A percentile compares a stretch with the other conserved stretches of the same genome.
Conservation (phyloP, 2,797 vertebrate species). For the Phoxinus dragarum region DNA sequence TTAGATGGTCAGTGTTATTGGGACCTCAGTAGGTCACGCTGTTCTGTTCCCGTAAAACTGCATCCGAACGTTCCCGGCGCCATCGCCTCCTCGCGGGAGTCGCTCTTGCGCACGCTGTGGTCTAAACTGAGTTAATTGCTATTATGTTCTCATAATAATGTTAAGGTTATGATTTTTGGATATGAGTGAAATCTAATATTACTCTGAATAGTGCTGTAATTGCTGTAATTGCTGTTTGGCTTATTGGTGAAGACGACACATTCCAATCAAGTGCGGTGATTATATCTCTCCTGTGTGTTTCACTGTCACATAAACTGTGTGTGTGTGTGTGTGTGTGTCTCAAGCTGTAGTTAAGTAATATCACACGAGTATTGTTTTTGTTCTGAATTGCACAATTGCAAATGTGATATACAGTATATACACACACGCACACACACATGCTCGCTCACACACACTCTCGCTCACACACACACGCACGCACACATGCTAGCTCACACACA, state of each 20-base stretch:
- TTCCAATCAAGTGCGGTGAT: slow-evolving; percentile 8
- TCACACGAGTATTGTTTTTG: too few species aligned
- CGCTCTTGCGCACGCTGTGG: not conserved
- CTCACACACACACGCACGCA: too few species aligned
- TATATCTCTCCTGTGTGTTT: not conserved
- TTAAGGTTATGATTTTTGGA: not conserved
- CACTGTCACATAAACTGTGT: not conserved
- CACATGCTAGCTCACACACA: too few species aligned
- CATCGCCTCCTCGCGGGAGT: not conserved
- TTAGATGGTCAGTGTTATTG: too few species aligned
- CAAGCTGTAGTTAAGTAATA: too few species aligned
- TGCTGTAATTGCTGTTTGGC: not conserved
- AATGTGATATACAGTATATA: too few species aligned
- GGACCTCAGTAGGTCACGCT: not conserved
- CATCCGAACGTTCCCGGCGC: not conserved
- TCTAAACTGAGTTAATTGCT: not conserved
- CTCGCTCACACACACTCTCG: too few species aligned
- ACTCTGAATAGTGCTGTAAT: not conserved
- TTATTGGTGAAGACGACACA: not conserved
- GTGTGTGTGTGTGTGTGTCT: not conserved
- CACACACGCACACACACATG: too few species aligned
- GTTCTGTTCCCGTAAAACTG: not conserved
- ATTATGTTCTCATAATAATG: not conserved
- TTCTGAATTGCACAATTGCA: too few species aligned
- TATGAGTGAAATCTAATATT: slow-evolving; percentile 20